These are phyloP conservation scores for Drosophila hydei DNA, from an alignment of 1,140 invertebrate species.

Conservation along the genomic window DNA sequence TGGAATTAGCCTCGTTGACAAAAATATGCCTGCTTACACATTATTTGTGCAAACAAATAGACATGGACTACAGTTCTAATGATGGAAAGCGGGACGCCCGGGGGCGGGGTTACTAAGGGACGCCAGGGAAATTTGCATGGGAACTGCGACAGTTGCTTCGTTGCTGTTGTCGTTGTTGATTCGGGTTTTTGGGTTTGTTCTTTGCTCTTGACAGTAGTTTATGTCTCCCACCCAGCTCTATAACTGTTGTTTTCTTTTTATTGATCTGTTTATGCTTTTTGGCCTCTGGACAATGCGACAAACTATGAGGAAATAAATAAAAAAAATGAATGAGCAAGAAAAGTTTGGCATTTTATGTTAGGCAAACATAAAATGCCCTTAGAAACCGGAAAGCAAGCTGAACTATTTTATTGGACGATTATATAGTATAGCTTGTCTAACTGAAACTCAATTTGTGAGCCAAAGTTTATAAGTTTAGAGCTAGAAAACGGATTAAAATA, in stretches of 20 bases:
- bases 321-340: background rate
- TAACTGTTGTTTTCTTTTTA: constrained; percentile 54
- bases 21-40: constrained; percentile 82
- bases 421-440: no score
- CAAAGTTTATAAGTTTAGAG: no score
- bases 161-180: constrained; percentile 21
- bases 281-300: constrained; percentile 38
- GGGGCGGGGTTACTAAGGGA: constrained; percentile 2
- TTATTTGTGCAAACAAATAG: constrained; percentile 80
- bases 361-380: background rate
- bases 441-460: no score
- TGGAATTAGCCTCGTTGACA: constrained; percentile 79
- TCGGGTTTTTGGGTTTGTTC: constrained; percentile 13
- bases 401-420: no score
- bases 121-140: constrained; percentile 69
- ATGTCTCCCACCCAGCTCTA: constrained; percentile 13
- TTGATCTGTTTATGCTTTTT: constrained; percentile 74
- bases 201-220: constrained; percentile 53
- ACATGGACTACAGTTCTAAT: constrained; percentile 55
- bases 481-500: no score
- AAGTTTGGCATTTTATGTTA: background rate
- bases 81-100: background rate
- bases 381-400: background rate
- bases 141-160: constrained; percentile 67
- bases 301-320: constrained; percentile 16